These are phyloP conservation scores for Marmota flaviventris DNA, from an alignment of 2,113 vertebrate genomes.

Conservation along the genomic window DNA sequence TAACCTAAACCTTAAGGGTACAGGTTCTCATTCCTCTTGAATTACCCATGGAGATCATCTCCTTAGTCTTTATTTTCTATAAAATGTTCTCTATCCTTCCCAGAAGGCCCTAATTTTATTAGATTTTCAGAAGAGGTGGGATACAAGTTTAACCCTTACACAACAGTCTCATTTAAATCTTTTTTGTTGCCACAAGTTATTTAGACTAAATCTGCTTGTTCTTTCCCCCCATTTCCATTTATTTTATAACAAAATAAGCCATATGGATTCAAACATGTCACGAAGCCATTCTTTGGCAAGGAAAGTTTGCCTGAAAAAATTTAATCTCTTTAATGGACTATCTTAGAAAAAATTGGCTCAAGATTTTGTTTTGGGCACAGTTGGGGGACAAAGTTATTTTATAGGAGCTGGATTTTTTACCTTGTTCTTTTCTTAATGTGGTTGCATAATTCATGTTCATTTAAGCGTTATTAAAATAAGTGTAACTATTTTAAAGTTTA, in stretches of 20 bases:
- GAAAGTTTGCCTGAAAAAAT: slow-evolving; percentile 54
- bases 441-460: slow-evolving; percentile 59
- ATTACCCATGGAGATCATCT: slow-evolving; percentile 54
- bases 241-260: slow-evolving; percentile 5
- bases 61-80: slow-evolving; percentile 67
- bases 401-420: slow-evolving; percentile 61
- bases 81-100: slow-evolving; percentile 60
- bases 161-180: slow-evolving; percentile 36
- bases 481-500: slow-evolving; percentile 66
- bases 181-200: slow-evolving; percentile 19
- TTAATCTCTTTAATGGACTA: slow-evolving; percentile 58
- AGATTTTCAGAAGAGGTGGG: slow-evolving; percentile 62
- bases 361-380: slow-evolving; percentile 59
- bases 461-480: slow-evolving; percentile 66
- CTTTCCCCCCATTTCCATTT: neutral
- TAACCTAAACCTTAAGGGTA: slow-evolving; percentile 63
- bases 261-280: slow-evolving; percentile 41
- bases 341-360: slow-evolving; percentile 50
- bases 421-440: slow-evolving; percentile 52
- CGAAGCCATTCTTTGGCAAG: slow-evolving; percentile 41
- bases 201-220: slow-evolving; percentile 16
- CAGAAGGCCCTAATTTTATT: slow-evolving; percentile 59
- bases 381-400: slow-evolving; percentile 54
- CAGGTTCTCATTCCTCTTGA: slow-evolving; percentile 62
- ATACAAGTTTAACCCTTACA: slow-evolving; percentile 19